phyloP scores from a whole-genome alignment of 2,113 vertebrate genomes.

The Podiceps cristatus region DNA sequence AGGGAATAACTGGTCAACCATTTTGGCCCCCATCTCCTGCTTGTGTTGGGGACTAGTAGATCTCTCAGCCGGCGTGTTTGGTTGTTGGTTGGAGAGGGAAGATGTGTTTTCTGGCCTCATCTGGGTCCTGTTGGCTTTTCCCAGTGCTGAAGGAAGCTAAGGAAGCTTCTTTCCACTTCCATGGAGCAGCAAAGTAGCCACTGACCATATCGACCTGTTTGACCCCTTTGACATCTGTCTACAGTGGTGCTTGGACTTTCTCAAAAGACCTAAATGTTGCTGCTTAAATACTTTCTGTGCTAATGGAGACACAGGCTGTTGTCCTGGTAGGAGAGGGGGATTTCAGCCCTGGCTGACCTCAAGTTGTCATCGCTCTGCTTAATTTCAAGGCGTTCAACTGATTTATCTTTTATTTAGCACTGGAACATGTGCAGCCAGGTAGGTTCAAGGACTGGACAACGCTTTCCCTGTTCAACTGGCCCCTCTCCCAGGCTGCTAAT shows the following conservation, averaged over 20 bases:
- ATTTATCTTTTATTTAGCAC: fast-evolving
- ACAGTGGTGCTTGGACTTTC: background rate
- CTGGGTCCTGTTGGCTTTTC: background rate
- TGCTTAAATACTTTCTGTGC: background rate
- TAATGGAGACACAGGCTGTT: background rate
- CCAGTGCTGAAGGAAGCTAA: background rate
- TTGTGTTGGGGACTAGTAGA: background rate
- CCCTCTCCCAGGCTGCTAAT: background rate
- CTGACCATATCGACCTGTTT: background rate
- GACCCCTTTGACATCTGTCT: background rate
- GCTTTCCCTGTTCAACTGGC: background rate
- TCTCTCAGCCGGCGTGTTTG: fast-evolving
- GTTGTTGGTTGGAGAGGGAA: background rate
- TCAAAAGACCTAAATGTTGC: background rate
- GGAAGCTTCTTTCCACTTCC: background rate
- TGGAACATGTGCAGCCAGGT: fast-evolving
- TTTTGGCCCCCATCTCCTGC: background rate
- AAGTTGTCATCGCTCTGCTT: fast-evolving
- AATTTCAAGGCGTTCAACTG: background rate
- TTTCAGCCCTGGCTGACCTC: background rate
- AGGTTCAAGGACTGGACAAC: background rate
- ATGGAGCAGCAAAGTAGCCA: background rate
- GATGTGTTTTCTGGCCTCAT: background rate
- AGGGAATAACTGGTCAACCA: background rate
- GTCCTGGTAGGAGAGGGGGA: background rate